Base-by-base conservation (phyloP, 2,888 invertebrate genomes). In the Actias luna region DNA sequence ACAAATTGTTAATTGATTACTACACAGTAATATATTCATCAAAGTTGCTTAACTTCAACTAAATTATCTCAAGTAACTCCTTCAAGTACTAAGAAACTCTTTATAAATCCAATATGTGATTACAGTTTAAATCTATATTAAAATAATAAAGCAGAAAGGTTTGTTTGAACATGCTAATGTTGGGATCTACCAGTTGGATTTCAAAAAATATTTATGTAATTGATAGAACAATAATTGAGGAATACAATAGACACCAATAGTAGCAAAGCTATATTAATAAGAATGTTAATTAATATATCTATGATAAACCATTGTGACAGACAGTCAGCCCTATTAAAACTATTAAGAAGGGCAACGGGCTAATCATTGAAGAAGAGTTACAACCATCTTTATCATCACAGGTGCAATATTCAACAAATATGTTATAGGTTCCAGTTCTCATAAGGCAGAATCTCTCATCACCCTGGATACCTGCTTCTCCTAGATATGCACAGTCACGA, bases 341-440 rank as follows among this genome's bases (percentile, higher is more conserved):
- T 14, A 76, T 42, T 33, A 82, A 63, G 16, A 83, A 61, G 22
- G 86, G 84, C 58, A 84, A 81, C 0, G 91, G 87, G 33, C 74
- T 75, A 18, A 88, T 80, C 12, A 85, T 68, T 0, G 89, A 82
- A 0, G 95, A 95, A 2, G 94, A 85, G 83, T 98, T 98, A 81
- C 98, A 98, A 0, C 98, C 98, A 83, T 98, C 98, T 86, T 98
- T 98, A 77, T 96, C 97, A 75, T 97, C 97, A 76, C 98, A 98
- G 0, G 98, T 98, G 82, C 98, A 98, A 77, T 97, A 98, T 85
- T 98, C 98, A 92, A 97, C 96, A 82, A 98, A 98, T 71, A 98
- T 97, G 82, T 98, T 98, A 86, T 97, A 98, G 0, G 97, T 97
- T 25, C 98, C 98, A 0, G 97, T 97, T 75, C 98, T 93, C 96